Evolutionary conservation across 1,140 invertebrate species (phyloP), one percentile per base, ranked within the genome.

Genomic region (Mya arenaria): DNA sequence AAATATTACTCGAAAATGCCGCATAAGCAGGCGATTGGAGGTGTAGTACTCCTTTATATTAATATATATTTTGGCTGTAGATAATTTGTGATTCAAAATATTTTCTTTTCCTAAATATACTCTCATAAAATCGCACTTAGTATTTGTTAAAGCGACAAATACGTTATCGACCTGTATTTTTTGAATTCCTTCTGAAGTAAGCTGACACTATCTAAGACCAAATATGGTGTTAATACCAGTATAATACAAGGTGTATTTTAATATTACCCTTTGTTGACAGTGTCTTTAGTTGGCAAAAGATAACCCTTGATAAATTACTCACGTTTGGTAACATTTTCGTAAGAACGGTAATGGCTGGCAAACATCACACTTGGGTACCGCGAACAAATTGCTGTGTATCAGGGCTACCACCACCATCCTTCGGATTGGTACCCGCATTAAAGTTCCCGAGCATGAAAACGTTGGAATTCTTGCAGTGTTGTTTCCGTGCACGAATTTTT

Each of bases 261-360:
- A 66, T 60, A 52, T 78, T 66, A 52, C n/a, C 41, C 60, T 23
- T 56, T 63, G 74, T 78, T 78, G 74, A 78, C 74, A 78, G 74
- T 52, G 30, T 66, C 62, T 32, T 78, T 41, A 41, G 30, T 36
- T 34, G 3, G 5, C 19, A 19, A 3, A n/a, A 39, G 48, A 48
- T 48, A 78, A 28, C 72, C 15, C 44, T 8, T 78, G 74, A 78
- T 62, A 66, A 78, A 78, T 66, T 44, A 32, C 30, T 63, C 5
- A 52, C 60, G 28, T 78, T 78, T 78, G 48, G 74, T 66, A 65
- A 66, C 74, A 78, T 65, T 78, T 78, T 78, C 74, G 66, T 78
- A 78, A 25, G 44, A 48, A 48, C 48, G 28, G 2, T 28, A 78
- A 65, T 34, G 44, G 23, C 15, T 30, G n/a, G 19, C 44, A 78